phyloP scores from a whole-genome alignment of 2,797 vertebrate genomes.

The Paguma larvata region DNA sequence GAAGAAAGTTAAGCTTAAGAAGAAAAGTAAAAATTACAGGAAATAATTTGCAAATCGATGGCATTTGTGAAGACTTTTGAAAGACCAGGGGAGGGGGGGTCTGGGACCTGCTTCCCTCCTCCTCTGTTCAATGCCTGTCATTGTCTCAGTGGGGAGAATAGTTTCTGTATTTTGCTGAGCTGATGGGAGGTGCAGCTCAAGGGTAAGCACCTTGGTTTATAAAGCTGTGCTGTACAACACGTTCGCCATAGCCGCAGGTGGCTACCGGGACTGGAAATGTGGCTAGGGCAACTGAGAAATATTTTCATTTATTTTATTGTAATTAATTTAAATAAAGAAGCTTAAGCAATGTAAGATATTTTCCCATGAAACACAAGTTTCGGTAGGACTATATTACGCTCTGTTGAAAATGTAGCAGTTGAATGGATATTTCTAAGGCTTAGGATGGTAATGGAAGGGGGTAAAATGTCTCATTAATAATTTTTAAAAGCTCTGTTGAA shows the following conservation, averaged over 20 bases:
- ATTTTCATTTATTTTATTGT: background rate
- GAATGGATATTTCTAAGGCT: background rate
- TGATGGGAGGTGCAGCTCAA: background rate
- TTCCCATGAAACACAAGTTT: slow-evolving; percentile 44
- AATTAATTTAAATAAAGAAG: slow-evolving; percentile 39
- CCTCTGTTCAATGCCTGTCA: background rate
- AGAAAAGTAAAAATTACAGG: slow-evolving; percentile 56
- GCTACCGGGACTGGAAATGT: background rate
- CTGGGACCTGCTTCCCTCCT: background rate
- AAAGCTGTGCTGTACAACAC: background rate
- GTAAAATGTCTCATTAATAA: background rate
- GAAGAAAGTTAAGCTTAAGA: slow-evolving; percentile 1
- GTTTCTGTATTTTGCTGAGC: background rate
- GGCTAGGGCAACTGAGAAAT: background rate
- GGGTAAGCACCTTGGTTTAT: background rate
- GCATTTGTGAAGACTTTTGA: background rate
- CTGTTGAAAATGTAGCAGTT: background rate
- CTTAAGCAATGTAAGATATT: background rate
- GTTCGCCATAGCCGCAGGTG: background rate
- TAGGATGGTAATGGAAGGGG: slow-evolving; percentile 7
- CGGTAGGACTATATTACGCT: background rate
- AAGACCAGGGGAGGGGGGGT: background rate
- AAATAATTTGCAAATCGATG: slow-evolving; percentile 54
- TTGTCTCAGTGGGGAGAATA: background rate
- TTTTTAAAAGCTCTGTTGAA: background rate